Base-by-base conservation (phyloP, 2,113 vertebrate species). In the Gadus macrocephalus region DNA sequence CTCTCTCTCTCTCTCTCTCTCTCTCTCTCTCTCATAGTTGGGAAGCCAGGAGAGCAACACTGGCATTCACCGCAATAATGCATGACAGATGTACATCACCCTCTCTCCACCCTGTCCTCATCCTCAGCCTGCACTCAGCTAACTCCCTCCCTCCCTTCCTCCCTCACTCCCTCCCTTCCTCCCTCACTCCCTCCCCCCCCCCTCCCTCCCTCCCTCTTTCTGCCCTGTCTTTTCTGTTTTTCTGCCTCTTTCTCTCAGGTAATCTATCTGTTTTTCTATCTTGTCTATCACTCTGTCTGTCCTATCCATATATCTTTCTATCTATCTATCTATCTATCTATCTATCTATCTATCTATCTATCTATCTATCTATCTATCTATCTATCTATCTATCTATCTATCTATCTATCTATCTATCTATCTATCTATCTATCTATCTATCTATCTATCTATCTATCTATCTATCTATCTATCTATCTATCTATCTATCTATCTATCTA, bases 21-120 rank as follows among this genome's bases (percentile, higher is more conserved):
- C 7, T 61, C 22, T 15, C 84, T 81, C 69, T 55, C 81, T 80
- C 77, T 75, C 83, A 85, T 87, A 86, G 79, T 89, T 88, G 76
- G 82, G 66, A 90, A 88, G 84, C 78, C 84, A 82, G 80, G 79
- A 83, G 88, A 87, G 83, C 85, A 85, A 85, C 75, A 74, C 85
- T 88, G 89, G 87, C 84, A 90, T 91, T 87, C 74, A 65, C 78
- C 42, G 76, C 84, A 89, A 89, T 93, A 93, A 93, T 92, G 89
- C 88, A 82, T 91, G 90, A 89, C 92, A 93, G 90, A 93, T 92
- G 91, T 91, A 91, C 73, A 75, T 90, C 89, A 85, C 67, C 19
- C 68, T 72, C 60, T 73, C 62, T 67, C 53, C 53, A 67, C 42
- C 53, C 28, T 68, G 31, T 61, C n/a, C 15, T 62, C 19, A 11